phyloP scores from a whole-genome alignment of 2,888 invertebrate species.

The Syrphus vitripennis region DNA sequence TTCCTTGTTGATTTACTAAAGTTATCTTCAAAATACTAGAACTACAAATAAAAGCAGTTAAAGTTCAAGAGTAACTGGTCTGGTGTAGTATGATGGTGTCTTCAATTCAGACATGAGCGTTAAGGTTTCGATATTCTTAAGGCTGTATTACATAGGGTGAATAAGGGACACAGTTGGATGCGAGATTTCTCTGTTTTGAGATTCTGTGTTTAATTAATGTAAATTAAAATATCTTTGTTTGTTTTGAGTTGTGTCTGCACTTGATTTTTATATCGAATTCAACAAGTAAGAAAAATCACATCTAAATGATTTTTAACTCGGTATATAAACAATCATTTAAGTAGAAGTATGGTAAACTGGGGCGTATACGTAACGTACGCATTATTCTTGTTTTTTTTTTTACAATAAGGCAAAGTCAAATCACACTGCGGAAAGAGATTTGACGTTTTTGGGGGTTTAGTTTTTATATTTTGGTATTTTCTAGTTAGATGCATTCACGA shows the following conservation, averaged over 20 bases:
- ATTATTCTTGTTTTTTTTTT: too few species aligned
- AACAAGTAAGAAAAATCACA: slow-evolving; percentile 6
- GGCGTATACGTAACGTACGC: too few species aligned
- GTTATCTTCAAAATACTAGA: slow-evolving; percentile 2
- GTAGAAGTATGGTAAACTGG: too few species aligned
- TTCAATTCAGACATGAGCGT: not conserved
- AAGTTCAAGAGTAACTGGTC: slow-evolving; percentile 14
- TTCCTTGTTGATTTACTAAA: not conserved
- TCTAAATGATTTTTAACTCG: not conserved
- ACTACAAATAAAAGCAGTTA: not conserved
- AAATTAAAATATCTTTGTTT: slow-evolving; percentile 49
- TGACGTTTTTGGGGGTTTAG: too few species aligned
- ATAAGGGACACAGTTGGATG: too few species aligned
- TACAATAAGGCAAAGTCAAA: too few species aligned
- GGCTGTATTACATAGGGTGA: not conserved
- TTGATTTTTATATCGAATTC: slow-evolving; percentile 16
- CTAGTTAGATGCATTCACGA: too few species aligned
- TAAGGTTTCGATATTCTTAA: slow-evolving; percentile 3
- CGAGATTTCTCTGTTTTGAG: slow-evolving; percentile 2
- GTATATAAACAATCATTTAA: too few species aligned
- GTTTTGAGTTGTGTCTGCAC: slow-evolving; percentile 3
- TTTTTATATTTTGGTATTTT: too few species aligned
- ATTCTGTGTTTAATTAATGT: slow-evolving; percentile 63
- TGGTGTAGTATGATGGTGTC: too few species aligned
- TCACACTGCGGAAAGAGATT: too few species aligned